Evolutionary conservation across 2,888 invertebrate genomes (phyloP).

Genomic region (Spodoptera picta): DNA sequence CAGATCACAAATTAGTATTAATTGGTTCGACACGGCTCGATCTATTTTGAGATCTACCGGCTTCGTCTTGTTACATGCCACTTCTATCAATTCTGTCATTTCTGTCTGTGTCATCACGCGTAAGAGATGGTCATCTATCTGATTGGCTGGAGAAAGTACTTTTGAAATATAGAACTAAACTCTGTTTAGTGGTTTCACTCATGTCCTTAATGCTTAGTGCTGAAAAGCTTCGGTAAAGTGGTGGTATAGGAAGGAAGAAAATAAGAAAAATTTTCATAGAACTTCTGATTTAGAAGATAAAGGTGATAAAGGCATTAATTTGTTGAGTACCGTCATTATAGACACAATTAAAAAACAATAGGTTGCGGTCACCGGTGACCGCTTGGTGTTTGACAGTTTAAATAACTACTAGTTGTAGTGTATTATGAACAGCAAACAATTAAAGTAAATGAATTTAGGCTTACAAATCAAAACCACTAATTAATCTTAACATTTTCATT

Average conservation of each 20-base stretch:
- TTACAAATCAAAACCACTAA: constrained; percentile 20
- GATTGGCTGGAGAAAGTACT: constrained; percentile 35
- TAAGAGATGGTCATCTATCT: constrained; percentile 36
- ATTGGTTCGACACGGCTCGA: constrained; percentile 32
- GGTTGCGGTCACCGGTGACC: no score
- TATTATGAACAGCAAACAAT: background rate
- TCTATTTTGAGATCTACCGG: constrained; percentile 47
- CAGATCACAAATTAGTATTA: constrained; percentile 45
- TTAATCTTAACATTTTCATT: constrained; percentile 36
- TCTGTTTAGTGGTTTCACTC: background rate
- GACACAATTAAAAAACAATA: no score
- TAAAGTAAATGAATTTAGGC: background rate
- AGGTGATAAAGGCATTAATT: no score
- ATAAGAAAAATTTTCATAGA: no score
- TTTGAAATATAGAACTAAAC: background rate
- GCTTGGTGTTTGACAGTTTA: no score
- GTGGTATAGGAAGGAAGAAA: no score
- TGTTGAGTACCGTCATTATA: no score
- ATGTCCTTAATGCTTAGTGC: no score
- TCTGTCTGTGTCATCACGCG: constrained; percentile 29
- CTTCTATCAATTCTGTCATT: background rate
- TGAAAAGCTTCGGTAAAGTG: background rate
- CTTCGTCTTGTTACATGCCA: constrained; percentile 33
- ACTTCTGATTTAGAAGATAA: no score
- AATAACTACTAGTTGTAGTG: no score